phyloP scores from a whole-genome alignment of 2,888 invertebrate genomes.

The Furcula furcula region DNA sequence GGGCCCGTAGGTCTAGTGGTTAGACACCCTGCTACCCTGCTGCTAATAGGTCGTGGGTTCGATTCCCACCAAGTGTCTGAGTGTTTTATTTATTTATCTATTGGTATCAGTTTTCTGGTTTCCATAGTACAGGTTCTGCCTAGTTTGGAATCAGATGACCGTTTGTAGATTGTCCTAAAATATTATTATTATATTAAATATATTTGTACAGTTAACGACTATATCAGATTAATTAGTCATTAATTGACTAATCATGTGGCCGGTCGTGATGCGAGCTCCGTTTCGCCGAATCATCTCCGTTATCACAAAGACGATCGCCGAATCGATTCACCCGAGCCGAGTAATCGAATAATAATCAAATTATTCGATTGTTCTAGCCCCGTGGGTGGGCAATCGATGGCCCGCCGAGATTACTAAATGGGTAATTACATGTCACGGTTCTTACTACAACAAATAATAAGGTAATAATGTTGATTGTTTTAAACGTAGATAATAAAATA shows the following conservation, averaged over 20 bases:
- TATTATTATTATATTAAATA: no score
- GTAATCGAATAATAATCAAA: conserved; percentile 60
- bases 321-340: conserved; percentile 63
- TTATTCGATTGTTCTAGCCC: conserved; percentile 63
- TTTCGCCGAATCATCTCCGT: conserved; percentile 49
- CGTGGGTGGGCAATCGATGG: conserved; percentile 61
- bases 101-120: no score
- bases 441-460: conserved; percentile 38
- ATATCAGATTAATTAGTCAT: conserved; percentile 44
- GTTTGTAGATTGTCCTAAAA: no score
- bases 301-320: conserved; percentile 69
- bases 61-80: no score
- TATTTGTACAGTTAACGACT: conserved; percentile 9
- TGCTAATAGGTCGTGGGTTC: no score
- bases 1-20: no score
- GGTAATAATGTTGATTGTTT: conserved; percentile 38
- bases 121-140: no score
- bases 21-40: no score
- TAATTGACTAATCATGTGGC: conserved; percentile 59
- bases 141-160: no score
- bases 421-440: conserved; percentile 56
- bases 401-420: conserved; percentile 47
- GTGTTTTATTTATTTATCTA: no score
- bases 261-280: conserved; percentile 37
- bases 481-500: no score